Evolutionary conservation across 2,113 vertebrate genomes (phyloP), one percentile per base, ranked within the genome.

Genomic region (Boulengeromyrus knoepffleri): DNA sequence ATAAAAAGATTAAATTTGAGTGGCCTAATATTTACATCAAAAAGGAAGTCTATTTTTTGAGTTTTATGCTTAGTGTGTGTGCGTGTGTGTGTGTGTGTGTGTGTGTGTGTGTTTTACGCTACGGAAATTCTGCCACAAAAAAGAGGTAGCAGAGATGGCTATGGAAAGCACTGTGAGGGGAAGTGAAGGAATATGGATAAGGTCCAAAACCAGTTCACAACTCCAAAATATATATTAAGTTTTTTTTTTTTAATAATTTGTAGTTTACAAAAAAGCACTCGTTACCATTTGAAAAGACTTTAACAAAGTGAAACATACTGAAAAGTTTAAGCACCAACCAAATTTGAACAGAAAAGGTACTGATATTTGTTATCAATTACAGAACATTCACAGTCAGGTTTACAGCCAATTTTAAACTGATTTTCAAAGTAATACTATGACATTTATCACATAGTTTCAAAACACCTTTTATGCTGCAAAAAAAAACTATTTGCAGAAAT

Each of bases 351-450:
- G 6, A 39, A 56, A 96, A 96, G 91, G 94, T 95, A 95, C 95
- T 93, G 95, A 93, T 94, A 95, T 91, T 93, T 94, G 93, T 95
- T 94, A 88, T 62, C n/a, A 88, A 94, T 96, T 45, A 95, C 96
- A 96, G 95, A 90, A 96, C 95, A 97, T 94, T 94, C 95, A 95
- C 96, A 95, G 94, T 92, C 94, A 94, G 98, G 97, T 96, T 95
- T 97, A 98, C 96, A 98, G 93, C 94, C 95, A 62, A 88, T 97
- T 96, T 97, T 97, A 97, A 98, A 97, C 91, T 93, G 95, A 96
- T 94, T 95, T 94, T 95, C 95, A 98, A 98, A 97, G 96, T 93
- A 95, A 94, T 94, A 95, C 96, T 96, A 96, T 97, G 96, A 96
- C 96, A 97, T 96, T 96, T 86, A 86, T 50, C 17, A 80, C 74